phyloP scores from a whole-genome alignment of 2,888 invertebrate genomes.

The Orthonevra nobilis region DNA sequence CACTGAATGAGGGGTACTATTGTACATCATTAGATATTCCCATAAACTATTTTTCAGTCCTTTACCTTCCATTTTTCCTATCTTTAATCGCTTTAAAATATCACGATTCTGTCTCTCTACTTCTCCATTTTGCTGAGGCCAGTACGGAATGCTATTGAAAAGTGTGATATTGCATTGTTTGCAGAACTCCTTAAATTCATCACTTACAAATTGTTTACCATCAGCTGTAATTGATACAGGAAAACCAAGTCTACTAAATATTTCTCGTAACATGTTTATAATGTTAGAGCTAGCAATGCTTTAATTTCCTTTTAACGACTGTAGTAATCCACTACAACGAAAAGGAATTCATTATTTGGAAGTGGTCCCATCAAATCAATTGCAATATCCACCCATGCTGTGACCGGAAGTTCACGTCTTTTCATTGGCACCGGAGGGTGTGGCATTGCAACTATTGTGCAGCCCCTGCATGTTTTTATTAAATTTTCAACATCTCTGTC shows the following conservation, averaged over 20 bases:
- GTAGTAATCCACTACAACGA: constrained; percentile 57
- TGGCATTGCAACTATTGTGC: constrained; percentile 38
- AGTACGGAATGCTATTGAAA: constrained; percentile 26
- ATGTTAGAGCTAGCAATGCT: constrained; percentile 30
- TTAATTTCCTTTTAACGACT: constrained; percentile 50
- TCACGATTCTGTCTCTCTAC: constrained; percentile 50
- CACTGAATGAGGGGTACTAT: constrained; percentile 44
- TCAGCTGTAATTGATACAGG: constrained; percentile 63
- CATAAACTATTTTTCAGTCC: constrained; percentile 17
- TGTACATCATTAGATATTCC: constrained; percentile 39
- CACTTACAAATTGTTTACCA: constrained; percentile 63
- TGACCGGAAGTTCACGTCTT: constrained; percentile 34
- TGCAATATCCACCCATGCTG: constrained; percentile 43
- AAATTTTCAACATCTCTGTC: constrained; percentile 73
- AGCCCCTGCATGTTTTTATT: constrained; percentile 40
- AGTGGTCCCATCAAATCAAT: constrained; percentile 47
- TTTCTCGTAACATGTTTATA: constrained; percentile 40
- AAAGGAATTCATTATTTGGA: constrained; percentile 46
- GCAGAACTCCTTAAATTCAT: constrained; percentile 62
- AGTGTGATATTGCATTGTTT: constrained; percentile 49
- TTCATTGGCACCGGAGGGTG: constrained; percentile 27
- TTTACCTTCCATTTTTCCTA: constrained; percentile 48
- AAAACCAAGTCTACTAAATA: constrained; percentile 51
- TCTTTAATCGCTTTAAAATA: constrained; percentile 41
- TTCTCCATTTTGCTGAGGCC: constrained; percentile 52